These are phyloP conservation scores for Hydrochoerus hydrochaeris DNA, from an alignment of 2,113 vertebrate genomes.

Conservation along the genomic window DNA sequence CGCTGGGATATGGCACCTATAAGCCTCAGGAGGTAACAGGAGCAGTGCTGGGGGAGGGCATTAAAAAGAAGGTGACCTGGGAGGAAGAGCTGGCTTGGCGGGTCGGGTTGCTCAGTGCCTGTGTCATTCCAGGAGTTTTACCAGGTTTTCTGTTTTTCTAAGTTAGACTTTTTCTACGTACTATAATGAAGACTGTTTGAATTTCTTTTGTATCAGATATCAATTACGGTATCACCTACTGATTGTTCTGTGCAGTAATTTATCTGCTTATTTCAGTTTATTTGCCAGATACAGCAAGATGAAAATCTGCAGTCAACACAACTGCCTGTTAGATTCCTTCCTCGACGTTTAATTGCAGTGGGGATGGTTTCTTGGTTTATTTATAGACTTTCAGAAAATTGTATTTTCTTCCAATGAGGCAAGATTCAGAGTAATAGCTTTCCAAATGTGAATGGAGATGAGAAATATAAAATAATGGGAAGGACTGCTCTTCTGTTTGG, in stretches of 20 bases:
- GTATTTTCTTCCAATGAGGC: background rate
- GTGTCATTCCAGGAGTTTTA: background rate
- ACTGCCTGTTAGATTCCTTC: background rate
- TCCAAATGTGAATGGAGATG: background rate
- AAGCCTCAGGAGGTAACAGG: background rate
- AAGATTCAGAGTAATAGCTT: background rate
- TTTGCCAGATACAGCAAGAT: background rate
- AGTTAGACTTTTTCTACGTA: background rate
- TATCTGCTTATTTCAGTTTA: background rate
- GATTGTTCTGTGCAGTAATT: background rate
- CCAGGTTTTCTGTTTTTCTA: background rate
- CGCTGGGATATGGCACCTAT: background rate
- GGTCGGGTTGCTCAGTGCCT: background rate
- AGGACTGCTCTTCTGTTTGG: background rate
- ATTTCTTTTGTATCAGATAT: background rate
- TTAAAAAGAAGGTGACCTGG: background rate
- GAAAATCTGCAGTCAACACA: background rate
- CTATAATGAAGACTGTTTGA: background rate
- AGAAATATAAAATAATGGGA: background rate
- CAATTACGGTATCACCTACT: background rate
- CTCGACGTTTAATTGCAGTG: background rate
- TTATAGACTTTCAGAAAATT: background rate
- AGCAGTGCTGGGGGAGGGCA: background rate
- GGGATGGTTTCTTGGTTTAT: background rate
- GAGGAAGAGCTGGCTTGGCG: background rate